Evolutionary conservation across 2,888 invertebrate genomes (phyloP), one percentile per base, ranked within the genome.

Genomic region (Neocrepidodera transversa): DNA sequence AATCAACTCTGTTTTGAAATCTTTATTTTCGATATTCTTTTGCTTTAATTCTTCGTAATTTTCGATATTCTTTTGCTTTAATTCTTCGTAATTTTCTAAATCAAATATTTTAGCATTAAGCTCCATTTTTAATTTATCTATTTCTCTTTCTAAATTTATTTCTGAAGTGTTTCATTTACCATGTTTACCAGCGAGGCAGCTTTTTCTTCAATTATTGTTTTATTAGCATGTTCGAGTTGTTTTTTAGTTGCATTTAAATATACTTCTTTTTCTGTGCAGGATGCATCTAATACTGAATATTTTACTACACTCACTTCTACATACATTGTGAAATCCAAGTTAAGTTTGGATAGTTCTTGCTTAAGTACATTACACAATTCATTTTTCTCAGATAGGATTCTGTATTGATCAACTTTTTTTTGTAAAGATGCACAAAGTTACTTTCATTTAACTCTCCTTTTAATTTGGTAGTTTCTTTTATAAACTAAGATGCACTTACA

Each of bases 71-170:
- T 77, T 74, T 56, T 76, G 74, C 26, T 82, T 69, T 81, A 82
- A 70, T 63, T 83, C 83, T 72, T 79, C 78, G 56, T 79, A 67
- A 65, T 81, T 81, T 53, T 65, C 60, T 13, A 83, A 72, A 71
- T 86, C 85, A 72, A 81, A 77, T 60, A 81, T 76, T 80, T 82
- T 85, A 60, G 82, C 81, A 74, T 84, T 86, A 14, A 83, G 77
- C 56, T 77, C 75, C 72, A 76, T 74, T 65, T 76, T 76, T 2
- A 78, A 55, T 67, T 74, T 71, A 8, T 77, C 73, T 6, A 74
- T 57, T 63, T 76, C 74, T 66, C 76, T 76, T 40, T 70, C 67
- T 23, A 72, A 62, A 38, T 57, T 60, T 28, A 66, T 66, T 65
- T 78, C 76, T 11, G 63, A 45, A 16, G 71, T 68, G 42, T 72